These are phyloP conservation scores for Streptopelia turtur DNA, from an alignment of 2,797 vertebrate species.

Conservation along the genomic window DNA sequence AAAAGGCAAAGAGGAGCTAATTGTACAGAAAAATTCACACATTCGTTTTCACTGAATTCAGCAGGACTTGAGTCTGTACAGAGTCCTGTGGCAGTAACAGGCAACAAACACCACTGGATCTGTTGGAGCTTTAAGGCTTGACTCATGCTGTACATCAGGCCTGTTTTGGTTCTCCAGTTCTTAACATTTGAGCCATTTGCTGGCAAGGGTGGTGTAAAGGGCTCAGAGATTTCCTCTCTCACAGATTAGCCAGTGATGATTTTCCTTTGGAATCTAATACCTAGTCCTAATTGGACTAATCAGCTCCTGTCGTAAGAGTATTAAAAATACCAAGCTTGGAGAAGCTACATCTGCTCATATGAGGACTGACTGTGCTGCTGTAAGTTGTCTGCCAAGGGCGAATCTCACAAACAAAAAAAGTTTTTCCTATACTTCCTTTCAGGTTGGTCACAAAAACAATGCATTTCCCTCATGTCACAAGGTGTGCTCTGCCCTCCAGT, in stretches of 20 bases:
- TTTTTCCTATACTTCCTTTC: constrained; percentile 34
- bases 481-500: constrained; percentile 46
- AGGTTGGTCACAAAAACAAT: neutral
- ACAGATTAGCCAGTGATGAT: neutral
- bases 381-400: neutral
- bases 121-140: neutral
- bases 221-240: neutral
- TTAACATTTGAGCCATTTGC: neutral
- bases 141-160: rapidly evolving
- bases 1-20: neutral
- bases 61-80: neutral
- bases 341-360: neutral
- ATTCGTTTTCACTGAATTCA: neutral
- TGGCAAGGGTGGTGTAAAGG: neutral
- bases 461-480: constrained; percentile 20
- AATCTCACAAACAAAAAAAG: neutral
- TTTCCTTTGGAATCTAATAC: neutral
- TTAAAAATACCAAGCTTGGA: neutral
- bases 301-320: neutral
- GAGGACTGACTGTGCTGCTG: neutral
- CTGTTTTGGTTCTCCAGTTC: neutral
- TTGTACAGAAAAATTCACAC: neutral
- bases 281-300: neutral
- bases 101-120: neutral
- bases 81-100: neutral